Evolutionary conservation across 2,888 invertebrate species (phyloP).

Genomic region (Tetanocera ferruginea): DNA sequence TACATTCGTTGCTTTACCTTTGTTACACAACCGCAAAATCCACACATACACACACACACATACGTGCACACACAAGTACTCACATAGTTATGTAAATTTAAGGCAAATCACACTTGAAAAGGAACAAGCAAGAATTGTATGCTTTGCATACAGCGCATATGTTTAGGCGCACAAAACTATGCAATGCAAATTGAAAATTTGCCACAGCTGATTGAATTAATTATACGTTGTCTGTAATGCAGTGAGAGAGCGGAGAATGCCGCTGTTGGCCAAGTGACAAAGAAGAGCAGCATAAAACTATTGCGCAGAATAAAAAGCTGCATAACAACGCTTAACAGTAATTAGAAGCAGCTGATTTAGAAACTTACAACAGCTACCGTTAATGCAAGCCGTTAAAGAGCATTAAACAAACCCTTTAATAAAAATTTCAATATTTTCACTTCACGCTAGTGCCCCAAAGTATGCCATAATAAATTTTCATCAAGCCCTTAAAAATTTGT

Average conservation of each 20-base stretch:
- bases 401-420: background rate
- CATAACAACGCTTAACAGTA: background rate
- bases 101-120: background rate
- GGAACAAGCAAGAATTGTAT: background rate
- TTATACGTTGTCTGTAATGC: background rate
- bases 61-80: background rate
- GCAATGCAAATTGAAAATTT: conserved; percentile 28
- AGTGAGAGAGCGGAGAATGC: background rate
- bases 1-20: too few species aligned
- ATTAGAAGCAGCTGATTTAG: background rate
- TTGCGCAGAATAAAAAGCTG: too few species aligned
- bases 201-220: conserved; percentile 18
- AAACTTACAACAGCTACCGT: background rate
- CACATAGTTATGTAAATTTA: background rate
- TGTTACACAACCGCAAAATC: background rate
- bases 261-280: background rate
- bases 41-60: background rate
- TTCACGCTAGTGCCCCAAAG: background rate
- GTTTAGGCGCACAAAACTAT: conserved; percentile 6
- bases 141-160: background rate
- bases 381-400: too few species aligned
- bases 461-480: background rate
- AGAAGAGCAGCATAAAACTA: too few species aligned
- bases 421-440: background rate
- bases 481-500: too few species aligned